These are phyloP conservation scores for Leptatherina wallacei DNA, from an alignment of 2,797 vertebrate genomes.

Conservation along the genomic window DNA sequence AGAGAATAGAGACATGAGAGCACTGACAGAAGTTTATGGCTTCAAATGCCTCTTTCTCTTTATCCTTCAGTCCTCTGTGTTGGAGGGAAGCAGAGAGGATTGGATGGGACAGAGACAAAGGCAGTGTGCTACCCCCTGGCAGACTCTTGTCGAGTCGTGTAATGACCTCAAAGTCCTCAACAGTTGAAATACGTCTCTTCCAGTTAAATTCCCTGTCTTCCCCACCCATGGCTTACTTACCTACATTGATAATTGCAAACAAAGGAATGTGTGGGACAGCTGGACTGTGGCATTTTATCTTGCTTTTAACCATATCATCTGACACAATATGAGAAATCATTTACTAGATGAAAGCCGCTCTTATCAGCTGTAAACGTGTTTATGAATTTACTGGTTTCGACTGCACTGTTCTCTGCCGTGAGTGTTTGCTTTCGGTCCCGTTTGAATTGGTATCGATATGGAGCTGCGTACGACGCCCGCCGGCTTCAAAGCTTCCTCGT, in stretches of 20 bases:
- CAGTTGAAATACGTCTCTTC: slow-evolving; percentile 51
- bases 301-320: slow-evolving; percentile 26
- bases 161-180: slow-evolving; percentile 62
- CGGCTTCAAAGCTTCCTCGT: slow-evolving; percentile 59
- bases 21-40: slow-evolving; percentile 73
- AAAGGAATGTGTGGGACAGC: slow-evolving; percentile 39
- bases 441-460: slow-evolving; percentile 50
- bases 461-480: slow-evolving; percentile 40
- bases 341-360: slow-evolving; percentile 38
- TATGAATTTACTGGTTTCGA: slow-evolving; percentile 53
- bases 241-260: slow-evolving; percentile 30
- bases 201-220: slow-evolving; percentile 26
- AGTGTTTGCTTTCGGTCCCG: not conserved
- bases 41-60: slow-evolving; percentile 63
- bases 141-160: slow-evolving; percentile 45
- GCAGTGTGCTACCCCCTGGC: slow-evolving; percentile 33
- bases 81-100: slow-evolving; percentile 45
- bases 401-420: slow-evolving; percentile 5
- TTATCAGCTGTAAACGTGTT: slow-evolving; percentile 50
- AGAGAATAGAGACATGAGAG: slow-evolving; percentile 71
- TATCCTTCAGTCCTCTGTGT: slow-evolving; percentile 41
- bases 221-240: slow-evolving; percentile 20
- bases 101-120: slow-evolving; percentile 61
- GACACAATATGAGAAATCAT: slow-evolving; percentile 32
- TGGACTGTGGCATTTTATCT: slow-evolving; percentile 34